Base-by-base conservation (phyloP, 2,888 invertebrate genomes). In the Troilus luridus region DNA sequence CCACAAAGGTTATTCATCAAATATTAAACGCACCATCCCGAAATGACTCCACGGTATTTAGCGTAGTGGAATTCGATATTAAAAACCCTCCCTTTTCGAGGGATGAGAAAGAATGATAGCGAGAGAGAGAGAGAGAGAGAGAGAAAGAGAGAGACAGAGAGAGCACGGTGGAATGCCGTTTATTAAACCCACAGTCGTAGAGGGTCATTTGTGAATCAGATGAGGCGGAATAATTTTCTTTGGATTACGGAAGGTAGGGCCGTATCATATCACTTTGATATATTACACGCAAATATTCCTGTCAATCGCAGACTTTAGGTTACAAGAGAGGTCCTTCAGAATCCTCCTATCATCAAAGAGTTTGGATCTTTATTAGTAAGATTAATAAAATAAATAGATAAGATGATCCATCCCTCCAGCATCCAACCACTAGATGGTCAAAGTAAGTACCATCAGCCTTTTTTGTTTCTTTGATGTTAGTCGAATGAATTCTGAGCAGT, bases 101-200 rank as follows among this genome's bases (percentile, higher is more conserved):
- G 41, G 19, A 17, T 77, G 72, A 19, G 72, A 77, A 77, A 77
- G 72, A 77, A 77, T 77, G 72, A 41, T 77, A 77, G 72, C 27
- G 41, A 60, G 9, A 10, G 64, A n/a, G 67, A 9, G 72, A 41
- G 72, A 17, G 27, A 41, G 41, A 41, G 41, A 41, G 41, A 41
- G 41, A 41, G 41, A 5, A 41, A 5, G 41, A 5, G 41, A 41
- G 12, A 8, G 59, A 14, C 6, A 6, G 59, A 59, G 59, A 59
- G 59, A 59, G 59, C 27, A 77, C 72, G 41, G 41, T 19, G 72
- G 72, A 77, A 77, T 77, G 27, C 72, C 72, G 41, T 77, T 77
- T 77, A 77, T 77, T 77, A 77, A 77, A 77, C 24, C 67, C 67
- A n/a, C 64, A 67, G 72, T 77, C 72, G 72, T 77, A 41, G 72